Percentiles rank a stretch among this genome's conserved stretches.
Conservation (phyloP, 2,888 invertebrate species). For the Drosophila mettleri region DNA sequence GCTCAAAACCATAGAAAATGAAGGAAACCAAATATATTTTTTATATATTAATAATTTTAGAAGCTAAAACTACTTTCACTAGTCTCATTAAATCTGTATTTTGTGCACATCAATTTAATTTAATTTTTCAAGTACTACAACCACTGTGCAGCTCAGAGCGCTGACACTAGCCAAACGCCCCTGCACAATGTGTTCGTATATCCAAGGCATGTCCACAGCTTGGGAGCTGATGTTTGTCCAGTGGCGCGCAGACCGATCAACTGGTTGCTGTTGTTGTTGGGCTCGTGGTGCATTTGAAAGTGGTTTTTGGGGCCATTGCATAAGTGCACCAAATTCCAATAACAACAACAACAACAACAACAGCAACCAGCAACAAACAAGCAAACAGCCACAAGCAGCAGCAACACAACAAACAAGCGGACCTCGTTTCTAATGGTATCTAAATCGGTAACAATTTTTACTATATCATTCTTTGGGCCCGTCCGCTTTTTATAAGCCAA, state of each 20-base stretch:
- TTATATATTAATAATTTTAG: no score
- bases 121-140: not conserved
- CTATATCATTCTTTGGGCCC: constrained; percentile 71
- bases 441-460: constrained; percentile 58
- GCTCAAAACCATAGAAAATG: no score
- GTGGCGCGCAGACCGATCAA: constrained; percentile 43
- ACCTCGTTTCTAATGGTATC: constrained; percentile 67
- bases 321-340: constrained; percentile 74
- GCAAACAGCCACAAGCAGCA: constrained; percentile 35
- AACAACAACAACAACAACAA: constrained; percentile 29
- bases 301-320: constrained; percentile 78
- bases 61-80: not conserved
- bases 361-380: constrained; percentile 30
- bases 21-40: no score
- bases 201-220: constrained; percentile 26
- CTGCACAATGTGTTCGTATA: constrained; percentile 37
- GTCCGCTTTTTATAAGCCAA: constrained; percentile 27
- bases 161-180: constrained; percentile 49
- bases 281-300: constrained; percentile 74
- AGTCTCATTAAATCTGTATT: no score
- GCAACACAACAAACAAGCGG: constrained; percentile 33
- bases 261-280: constrained; percentile 45
- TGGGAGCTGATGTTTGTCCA: constrained; percentile 38
- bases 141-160: constrained; percentile 31
- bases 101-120: not conserved